Base-by-base conservation (phyloP, 2,888 invertebrate species). In the Neoitamus cyanurus region DNA sequence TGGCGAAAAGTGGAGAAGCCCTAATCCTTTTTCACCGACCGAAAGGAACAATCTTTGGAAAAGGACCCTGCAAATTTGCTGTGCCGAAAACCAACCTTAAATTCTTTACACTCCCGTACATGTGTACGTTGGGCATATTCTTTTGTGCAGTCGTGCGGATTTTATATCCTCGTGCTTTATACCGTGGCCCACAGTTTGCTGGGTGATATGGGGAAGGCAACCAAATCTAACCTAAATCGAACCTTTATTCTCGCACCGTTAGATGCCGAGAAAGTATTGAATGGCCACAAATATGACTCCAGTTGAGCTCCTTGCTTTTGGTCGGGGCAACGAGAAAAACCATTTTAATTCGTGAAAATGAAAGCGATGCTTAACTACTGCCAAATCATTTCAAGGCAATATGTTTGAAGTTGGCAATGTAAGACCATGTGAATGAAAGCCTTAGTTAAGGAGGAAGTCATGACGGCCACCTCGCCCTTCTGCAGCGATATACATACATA, bases 11-110 rank as follows among this genome's bases (percentile, higher is more conserved):
- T n/a, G 42, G 25, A 11, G 13, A 30, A 75, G 11, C 75, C 37
- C 25, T 75, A 75, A 75, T 42, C 75, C 75, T 75, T 75, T 75
- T 75, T 75, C 11, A 75, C 25, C 37, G 36, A 37, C 5, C n/a
- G 4, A 1, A n/a, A 75, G 15, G 37, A 31, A 15, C 28, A 75
- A 28, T 37, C 1, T 20, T 28, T 75, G 36, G 42, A 75, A 11
- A 37, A n/a, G 42, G 15, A 72, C 31, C n/a, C 31, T 72, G 72
- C 72, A 72, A 72, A 72, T 34, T 42, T 75, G 36, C 11, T 25
- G 28, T 31, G 20, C 13, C 1, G 69, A 11, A 42, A 75, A 75
- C 25, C 42, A 75, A 75, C 75, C 34, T 37, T 37, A 75, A 75
- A 75, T 75, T 75, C 25, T 11, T 37, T 75, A 75, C 25, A 75